These are phyloP conservation scores for Stenotaenia linearis DNA, from an alignment of 2,888 invertebrate genomes.

Conservation along the genomic window DNA sequence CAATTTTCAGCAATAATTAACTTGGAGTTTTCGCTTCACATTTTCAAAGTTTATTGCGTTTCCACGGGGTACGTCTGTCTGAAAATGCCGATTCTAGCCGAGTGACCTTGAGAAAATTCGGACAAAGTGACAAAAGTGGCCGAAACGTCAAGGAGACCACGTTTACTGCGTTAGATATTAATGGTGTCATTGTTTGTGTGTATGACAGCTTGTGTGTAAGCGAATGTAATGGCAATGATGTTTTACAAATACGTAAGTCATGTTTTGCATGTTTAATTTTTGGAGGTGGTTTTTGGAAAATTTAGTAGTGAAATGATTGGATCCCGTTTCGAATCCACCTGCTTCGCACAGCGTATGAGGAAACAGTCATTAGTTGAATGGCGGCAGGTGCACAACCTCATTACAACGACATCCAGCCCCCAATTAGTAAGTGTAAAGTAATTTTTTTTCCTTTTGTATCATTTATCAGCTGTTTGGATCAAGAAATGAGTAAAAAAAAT, in stretches of 20 bases:
- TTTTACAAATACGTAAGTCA: neutral
- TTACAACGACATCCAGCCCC: neutral
- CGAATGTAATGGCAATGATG: neutral
- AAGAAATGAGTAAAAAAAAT: neutral
- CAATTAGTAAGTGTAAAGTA: neutral
- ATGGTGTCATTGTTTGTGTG: neutral
- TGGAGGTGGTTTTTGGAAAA: neutral
- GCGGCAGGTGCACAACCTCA: neutral
- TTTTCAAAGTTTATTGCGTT: neutral
- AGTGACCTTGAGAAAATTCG: neutral
- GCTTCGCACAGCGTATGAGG: neutral
- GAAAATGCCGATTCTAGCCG: no score
- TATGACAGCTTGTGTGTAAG: neutral
- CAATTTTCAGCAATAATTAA: neutral
- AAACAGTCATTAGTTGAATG: neutral
- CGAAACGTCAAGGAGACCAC: no score
- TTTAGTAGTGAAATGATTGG: neutral
- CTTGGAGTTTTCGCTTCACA: neutral
- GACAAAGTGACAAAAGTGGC: neutral
- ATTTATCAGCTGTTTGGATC: neutral
- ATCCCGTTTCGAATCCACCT: neutral
- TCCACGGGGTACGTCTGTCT: neutral
- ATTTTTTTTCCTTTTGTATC: neutral
- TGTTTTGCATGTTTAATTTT: neutral
- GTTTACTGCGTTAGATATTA: no score